Evolutionary conservation across 2,113 vertebrate genomes (phyloP), one percentile per base, ranked within the genome.

Genomic region (Apus apus): DNA sequence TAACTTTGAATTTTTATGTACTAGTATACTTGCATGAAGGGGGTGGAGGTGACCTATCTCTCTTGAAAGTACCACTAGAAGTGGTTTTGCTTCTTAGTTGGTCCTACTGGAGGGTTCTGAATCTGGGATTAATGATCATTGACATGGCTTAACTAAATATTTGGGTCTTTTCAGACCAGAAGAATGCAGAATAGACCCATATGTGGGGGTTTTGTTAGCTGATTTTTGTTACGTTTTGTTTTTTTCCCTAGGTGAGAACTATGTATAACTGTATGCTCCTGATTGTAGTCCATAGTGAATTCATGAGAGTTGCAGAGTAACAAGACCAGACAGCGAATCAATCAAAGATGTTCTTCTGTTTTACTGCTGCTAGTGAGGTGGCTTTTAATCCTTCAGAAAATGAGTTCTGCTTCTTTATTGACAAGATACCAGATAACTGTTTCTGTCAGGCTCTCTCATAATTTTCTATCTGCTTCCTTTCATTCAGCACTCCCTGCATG

Each of bases 321-420:
- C 21, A 61, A 56, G 86, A 85, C 43, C 64, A 92, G 82, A 76
- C 56, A 74, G 73, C 23, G 29, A 90, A 90, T 93, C 48, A 83
- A 25, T 95, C 43, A 54, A 62, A 90, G 72, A 50, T 1, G 65
- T 71, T 84, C 48, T 93, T 91, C 85, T 27, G 65, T 89, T 76
- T 75, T 85, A 51, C 43, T 77, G 38, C 65, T 84, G 61, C 61
- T 61, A 58, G 32, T 54, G 56, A 60, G 77, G 73, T 68, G 76
- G 54, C 85, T 90, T 95, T 71, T 92, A 70, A 80, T 80, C 51
- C 61, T 89, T 80, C 38, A 74, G 68, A 83, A 91, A 73, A 80
- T 21, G 70, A 57, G 34, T 53, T 90, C 67, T 90, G 46, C 60
- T 90, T 53, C 57, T 93, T 62, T 88, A 70, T 86, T 64, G 67